Base-by-base conservation (phyloP, 92 coral and sea anemone species). In the Umimayanthus chanpuru region DNA sequence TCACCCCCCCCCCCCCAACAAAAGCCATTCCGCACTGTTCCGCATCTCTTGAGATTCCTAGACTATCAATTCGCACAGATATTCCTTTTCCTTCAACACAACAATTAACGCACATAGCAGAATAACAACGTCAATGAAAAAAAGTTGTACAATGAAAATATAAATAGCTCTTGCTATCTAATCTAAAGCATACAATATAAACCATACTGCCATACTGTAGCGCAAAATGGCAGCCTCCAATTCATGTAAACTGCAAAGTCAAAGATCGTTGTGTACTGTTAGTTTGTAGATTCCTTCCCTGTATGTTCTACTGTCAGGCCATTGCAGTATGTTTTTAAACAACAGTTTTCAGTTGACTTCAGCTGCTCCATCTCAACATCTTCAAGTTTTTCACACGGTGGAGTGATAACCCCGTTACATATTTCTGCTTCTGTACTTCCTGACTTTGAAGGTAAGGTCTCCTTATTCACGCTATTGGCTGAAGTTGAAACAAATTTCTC, bases 241-340 rank as follows among this genome's bases (percentile, higher is more conserved):
- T 15, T 20, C 9, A 32, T 21, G 56, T 6, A 29, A 30, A 55
- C 2, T 29, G 9, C 26, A 82, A 73, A 23, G 39, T 83, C 41
- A 44, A 0, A 32, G 18, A 23, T 7, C 64, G 36, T 10, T 7
- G 28, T 16, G 25, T 23, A 28, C 76, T 65, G 40, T 4, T 38
- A 61, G 39, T 15, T 65, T 26, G 75, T 15, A 65, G 74, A 66
- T 14, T 47, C 87, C 36, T 83, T 44, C 77, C 16, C 23, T 70
- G 78, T 6, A 29, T 38, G 77, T 41, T 47, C 61, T 25, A 28
- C 86, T 81, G 61, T 44, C 71, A 38, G 58, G 8, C 86, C 86
- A 66, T 81, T 81, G 61, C 38, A 83, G 26, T 47, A 29, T 68
- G 65, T 47, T 70, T 70, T 83, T n/a, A 83, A 25, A 73, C 43